Evolutionary conservation across 2,113 vertebrate genomes (phyloP).

Genomic region (Pica pica): DNA sequence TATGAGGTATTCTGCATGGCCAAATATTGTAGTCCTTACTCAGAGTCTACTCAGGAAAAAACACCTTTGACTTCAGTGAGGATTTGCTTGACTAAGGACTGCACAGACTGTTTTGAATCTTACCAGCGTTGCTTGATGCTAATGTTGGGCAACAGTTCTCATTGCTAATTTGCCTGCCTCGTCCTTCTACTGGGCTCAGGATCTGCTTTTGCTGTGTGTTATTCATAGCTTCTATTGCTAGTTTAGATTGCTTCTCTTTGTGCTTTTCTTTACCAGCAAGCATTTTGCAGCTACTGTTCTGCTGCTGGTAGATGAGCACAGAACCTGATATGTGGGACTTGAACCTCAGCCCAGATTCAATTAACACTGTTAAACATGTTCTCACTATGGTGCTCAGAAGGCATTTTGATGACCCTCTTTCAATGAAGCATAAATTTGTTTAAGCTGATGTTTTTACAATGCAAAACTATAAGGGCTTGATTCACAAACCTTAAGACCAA

Average conservation of each 20-base stretch:
- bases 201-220: constrained; percentile 16
- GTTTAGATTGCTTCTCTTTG: neutral
- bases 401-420: constrained; percentile 39
- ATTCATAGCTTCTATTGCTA: neutral
- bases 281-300: constrained; percentile 24
- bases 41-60: constrained; percentile 50
- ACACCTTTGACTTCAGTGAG: neutral
- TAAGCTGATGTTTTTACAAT: neutral
- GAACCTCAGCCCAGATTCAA: constrained; percentile 55
- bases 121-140: neutral
- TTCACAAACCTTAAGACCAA: neutral
- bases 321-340: constrained; percentile 31
- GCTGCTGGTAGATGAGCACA: constrained; percentile 4
- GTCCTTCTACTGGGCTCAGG: neutral
- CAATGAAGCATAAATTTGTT: neutral
- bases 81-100: neutral
- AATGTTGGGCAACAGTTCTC: constrained; percentile 7
- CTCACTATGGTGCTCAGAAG: constrained; percentile 25
- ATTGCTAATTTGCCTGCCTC: constrained; percentile 3
- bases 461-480: neutral
- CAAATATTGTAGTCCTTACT: neutral
- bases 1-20: neutral
- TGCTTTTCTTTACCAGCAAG: constrained; percentile 15
- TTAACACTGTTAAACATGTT: constrained; percentile 12
- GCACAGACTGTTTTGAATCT: neutral